Conservation (phyloP, 2,113 vertebrate genomes). For the Leucosticte australis region DNA sequence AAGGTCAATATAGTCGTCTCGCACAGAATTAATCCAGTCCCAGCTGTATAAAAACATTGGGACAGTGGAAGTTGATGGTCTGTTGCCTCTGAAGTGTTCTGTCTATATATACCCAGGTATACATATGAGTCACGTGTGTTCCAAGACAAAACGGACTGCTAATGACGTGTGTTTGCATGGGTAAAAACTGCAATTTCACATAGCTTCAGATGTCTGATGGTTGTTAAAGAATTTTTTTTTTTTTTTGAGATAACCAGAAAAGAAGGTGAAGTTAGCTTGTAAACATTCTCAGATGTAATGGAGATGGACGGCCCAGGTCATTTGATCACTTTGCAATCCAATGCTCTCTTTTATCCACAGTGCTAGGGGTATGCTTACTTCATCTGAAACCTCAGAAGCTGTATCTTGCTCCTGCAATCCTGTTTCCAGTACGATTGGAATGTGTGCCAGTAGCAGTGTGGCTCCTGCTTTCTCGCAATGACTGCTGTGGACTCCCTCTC, state of each 20-base stretch:
- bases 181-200: background rate
- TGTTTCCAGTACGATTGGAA: background rate
- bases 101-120: accelerated
- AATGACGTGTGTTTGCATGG: too few species aligned
- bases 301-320: background rate
- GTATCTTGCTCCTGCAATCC: background rate
- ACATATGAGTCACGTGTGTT: accelerated
- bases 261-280: background rate
- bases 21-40: background rate
- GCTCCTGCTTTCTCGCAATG: background rate
- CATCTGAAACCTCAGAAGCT: background rate
- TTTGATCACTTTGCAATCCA: background rate
- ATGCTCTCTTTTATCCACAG: background rate
- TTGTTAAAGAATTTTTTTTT: background rate
- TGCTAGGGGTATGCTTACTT: background rate
- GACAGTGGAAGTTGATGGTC: background rate
- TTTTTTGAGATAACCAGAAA: background rate
- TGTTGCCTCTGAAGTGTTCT: accelerated
- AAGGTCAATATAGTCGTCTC: background rate
- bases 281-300: background rate
- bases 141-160: background rate
- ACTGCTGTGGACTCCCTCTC: background rate
- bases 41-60: background rate
- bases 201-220: background rate
- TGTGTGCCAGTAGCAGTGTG: background rate